phyloP scores from a whole-genome alignment of 2,797 vertebrate genomes.

The Phalloptychus januarius region DNA sequence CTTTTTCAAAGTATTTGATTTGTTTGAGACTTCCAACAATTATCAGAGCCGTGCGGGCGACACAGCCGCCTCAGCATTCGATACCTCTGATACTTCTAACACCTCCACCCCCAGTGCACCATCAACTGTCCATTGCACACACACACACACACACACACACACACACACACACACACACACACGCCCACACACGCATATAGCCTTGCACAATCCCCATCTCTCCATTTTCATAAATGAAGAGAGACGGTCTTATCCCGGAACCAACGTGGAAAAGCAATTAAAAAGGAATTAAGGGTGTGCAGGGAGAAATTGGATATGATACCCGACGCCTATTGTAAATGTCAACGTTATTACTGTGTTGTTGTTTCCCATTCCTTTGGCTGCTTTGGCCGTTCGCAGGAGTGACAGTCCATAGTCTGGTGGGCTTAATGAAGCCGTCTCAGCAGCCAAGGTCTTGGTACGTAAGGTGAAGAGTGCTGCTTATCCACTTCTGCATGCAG shows the following conservation, averaged over 20 bases:
- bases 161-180: neutral
- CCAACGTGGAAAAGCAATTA: constrained; percentile 79
- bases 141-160: neutral
- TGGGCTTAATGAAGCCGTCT: constrained; percentile 77
- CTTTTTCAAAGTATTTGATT: constrained; percentile 59
- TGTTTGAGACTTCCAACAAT: constrained; percentile 60
- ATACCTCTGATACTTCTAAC: constrained; percentile 15
- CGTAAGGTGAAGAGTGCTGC: constrained; percentile 68
- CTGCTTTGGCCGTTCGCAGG: constrained; percentile 65
- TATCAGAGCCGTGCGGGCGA: constrained; percentile 37
- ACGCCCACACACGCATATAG: neutral
- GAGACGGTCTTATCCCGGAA: constrained; percentile 78
- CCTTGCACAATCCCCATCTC: constrained; percentile 54
- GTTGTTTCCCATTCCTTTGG: constrained; percentile 76
- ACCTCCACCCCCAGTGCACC: constrained; percentile 28
- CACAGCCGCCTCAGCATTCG: constrained; percentile 29
- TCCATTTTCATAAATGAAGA: constrained; percentile 77
- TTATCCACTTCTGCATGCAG: constrained; percentile 66
- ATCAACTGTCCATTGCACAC: constrained; percentile 17
- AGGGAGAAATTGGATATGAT: constrained; percentile 81
- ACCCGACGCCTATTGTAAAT: constrained; percentile 78
- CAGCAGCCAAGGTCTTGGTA: constrained; percentile 60
- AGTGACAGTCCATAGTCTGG: constrained; percentile 72
- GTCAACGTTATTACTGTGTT: constrained; percentile 81
- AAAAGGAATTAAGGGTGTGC: constrained; percentile 80